Evolutionary conservation across 2,888 invertebrate species (phyloP).

Genomic region (Chalcis sispes): DNA sequence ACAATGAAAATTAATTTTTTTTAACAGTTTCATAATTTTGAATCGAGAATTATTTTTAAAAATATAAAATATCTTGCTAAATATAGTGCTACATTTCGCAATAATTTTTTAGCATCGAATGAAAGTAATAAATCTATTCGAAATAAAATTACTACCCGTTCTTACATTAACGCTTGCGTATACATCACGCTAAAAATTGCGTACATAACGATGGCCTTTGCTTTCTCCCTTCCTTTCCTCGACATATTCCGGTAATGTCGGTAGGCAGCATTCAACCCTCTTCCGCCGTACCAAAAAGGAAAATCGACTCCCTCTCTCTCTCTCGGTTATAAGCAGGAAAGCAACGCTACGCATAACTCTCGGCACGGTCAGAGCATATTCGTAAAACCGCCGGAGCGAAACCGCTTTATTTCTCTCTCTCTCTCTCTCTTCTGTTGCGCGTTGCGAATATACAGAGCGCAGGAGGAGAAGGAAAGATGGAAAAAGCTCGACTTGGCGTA

Average conservation of each 20-base stretch:
- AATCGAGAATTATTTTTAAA: too few relatives aligned
- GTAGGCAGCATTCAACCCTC: slow-evolving; percentile 49
- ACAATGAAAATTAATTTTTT: too few relatives aligned
- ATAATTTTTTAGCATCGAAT: too few relatives aligned
- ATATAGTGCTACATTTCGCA: too few relatives aligned
- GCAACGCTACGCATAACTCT: not conserved
- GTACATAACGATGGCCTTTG: slow-evolving; percentile 23
- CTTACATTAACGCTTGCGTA: slow-evolving; percentile 34
- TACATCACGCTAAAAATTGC: slow-evolving; percentile 34
- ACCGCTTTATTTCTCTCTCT: slow-evolving; percentile 71
- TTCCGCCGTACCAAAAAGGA: slow-evolving; percentile 31
- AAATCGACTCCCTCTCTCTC: too few relatives aligned
- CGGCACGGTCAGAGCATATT: slow-evolving; percentile 68
- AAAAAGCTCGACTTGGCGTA: too few relatives aligned
- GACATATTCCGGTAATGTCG: slow-evolving; percentile 28
- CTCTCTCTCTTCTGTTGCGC: slow-evolving; percentile 50
- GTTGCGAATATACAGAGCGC: not conserved
- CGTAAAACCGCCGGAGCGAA: slow-evolving; percentile 73
- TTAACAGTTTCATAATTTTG: too few relatives aligned
- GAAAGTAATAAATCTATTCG: slow-evolving; percentile 35
- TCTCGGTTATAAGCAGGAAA: too few relatives aligned
- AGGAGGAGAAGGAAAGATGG: not conserved
- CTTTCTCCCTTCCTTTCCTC: not conserved
- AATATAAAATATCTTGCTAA: too few relatives aligned
- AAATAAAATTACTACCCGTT: slow-evolving; percentile 45